Conservation (phyloP, 1,140 invertebrate species). For the Drosophila aff. region DNA sequence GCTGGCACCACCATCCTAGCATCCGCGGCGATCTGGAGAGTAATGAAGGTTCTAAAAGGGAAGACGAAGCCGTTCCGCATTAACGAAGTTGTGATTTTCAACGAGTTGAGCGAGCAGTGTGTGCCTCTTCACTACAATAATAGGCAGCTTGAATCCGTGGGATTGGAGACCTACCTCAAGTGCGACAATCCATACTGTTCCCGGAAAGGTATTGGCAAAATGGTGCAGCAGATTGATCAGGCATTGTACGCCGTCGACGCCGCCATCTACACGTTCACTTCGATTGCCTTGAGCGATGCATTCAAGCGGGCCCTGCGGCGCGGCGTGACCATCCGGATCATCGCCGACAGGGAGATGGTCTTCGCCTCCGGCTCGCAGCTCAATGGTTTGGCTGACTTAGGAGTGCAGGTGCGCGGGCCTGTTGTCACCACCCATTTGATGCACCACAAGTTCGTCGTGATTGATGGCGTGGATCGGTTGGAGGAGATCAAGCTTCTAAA, state of each 20-base stretch:
- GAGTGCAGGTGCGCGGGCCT: slow-evolving; percentile 53
- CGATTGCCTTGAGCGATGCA: slow-evolving; percentile 10
- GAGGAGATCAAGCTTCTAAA: slow-evolving; percentile 19
- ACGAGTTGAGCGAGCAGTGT: slow-evolving; percentile 38
- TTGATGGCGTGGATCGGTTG: slow-evolving; percentile 52
- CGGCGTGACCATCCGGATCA: slow-evolving; percentile 56
- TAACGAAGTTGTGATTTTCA: slow-evolving; percentile 53
- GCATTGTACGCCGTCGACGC: slow-evolving; percentile 68
- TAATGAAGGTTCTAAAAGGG: no score
- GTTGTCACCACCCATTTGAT: slow-evolving; percentile 39
- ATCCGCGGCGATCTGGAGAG: slow-evolving; percentile 5
- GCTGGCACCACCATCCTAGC: neutral
- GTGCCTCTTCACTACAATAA: neutral
- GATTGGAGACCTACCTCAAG: accelerated
- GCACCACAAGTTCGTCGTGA: slow-evolving; percentile 77
- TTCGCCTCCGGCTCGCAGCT: slow-evolving; percentile 49
- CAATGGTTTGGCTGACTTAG: neutral
- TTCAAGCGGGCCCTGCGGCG: slow-evolving; percentile 49
- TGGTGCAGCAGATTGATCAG: slow-evolving; percentile 49
- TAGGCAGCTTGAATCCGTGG: neutral
- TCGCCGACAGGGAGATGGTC: slow-evolving; percentile 67
- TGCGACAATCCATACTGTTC: slow-evolving; percentile 55
- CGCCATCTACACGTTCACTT: slow-evolving; percentile 73
- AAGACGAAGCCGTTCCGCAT: neutral
- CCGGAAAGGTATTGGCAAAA: slow-evolving; percentile 12